phyloP scores from a whole-genome alignment of 2,888 invertebrate species.

The Sphaeridia pumilis region DNA sequence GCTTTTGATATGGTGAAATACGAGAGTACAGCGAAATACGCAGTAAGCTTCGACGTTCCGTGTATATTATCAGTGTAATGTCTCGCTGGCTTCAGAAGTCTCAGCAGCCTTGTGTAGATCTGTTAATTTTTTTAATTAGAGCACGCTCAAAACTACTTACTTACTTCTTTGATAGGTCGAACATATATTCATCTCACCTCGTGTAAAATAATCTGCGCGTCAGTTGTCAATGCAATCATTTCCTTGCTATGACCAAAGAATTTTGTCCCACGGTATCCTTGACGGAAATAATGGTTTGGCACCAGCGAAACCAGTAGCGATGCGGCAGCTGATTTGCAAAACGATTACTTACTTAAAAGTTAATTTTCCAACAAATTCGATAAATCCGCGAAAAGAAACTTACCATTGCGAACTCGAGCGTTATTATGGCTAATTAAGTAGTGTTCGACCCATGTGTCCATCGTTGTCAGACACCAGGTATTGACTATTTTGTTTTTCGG shows the following conservation, averaged over 20 bases:
- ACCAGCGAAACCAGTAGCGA: conserved; percentile 78
- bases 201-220: conserved; percentile 51
- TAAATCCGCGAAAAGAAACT: conserved; percentile 30
- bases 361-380: background rate
- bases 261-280: conserved; percentile 57
- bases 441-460: conserved; percentile 82
- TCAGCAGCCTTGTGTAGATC: conserved; percentile 34
- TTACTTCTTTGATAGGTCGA: too few relatives aligned
- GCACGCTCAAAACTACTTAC: too few relatives aligned
- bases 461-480: conserved; percentile 81
- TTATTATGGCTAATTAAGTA: conserved; percentile 75
- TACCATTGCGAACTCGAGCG: conserved; percentile 71
- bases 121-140: too few relatives aligned
- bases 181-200: conserved; percentile 54
- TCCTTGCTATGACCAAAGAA: conserved; percentile 27
- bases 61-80: conserved; percentile 77
- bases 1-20: conserved; percentile 81
- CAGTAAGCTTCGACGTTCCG: conserved; percentile 80
- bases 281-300: conserved; percentile 79
- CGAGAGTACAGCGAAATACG: conserved; percentile 82
- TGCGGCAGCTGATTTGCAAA: conserved; percentile 58
- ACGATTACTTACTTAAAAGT: background rate
- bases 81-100: conserved; percentile 63
- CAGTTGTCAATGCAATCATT: conserved; percentile 43
- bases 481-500: conserved; percentile 79